phyloP scores from a whole-genome alignment of 2,888 invertebrate genomes.

The Smittia sp. region DNA sequence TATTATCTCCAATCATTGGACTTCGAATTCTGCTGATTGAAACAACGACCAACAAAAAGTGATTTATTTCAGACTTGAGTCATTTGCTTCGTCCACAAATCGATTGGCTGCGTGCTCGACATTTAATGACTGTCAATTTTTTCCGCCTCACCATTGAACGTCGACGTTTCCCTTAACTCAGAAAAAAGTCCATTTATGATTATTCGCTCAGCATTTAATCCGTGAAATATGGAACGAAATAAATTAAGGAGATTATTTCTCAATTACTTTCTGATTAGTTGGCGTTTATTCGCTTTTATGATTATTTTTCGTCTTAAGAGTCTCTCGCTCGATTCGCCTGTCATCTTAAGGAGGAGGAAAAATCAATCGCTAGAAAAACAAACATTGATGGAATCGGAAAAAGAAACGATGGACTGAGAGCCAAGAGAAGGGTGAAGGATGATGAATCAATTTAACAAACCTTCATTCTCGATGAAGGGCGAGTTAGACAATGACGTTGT shows the following conservation, averaged over 20 bases:
- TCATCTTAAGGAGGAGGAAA: slow-evolving; percentile 2
- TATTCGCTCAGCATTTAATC: not conserved
- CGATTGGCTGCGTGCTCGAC: not conserved
- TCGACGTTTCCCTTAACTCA: not conserved
- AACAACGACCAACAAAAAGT: too few species aligned
- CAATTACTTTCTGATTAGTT: slow-evolving; percentile 35
- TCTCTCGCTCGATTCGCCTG: not conserved
- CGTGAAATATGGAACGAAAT: slow-evolving; percentile 25
- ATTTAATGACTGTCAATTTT: slow-evolving; percentile 8
- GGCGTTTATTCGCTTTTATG: slow-evolving; percentile 26
- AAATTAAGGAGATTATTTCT: slow-evolving; percentile 36
- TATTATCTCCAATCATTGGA: not conserved
- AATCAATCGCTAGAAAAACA: slow-evolving; percentile 1
- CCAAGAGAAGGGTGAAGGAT: not conserved
- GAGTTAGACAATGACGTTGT: not conserved
- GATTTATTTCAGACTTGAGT: not conserved
- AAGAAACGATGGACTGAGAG: not conserved
- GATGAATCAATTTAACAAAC: slow-evolving; percentile 19
- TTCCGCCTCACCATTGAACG: not conserved
- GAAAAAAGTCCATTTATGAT: not conserved
- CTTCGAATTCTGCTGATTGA: not conserved
- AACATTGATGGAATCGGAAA: not conserved
- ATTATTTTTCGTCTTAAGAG: not conserved
- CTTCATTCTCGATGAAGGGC: not conserved
- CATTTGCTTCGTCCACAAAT: not conserved